These are phyloP conservation scores for Amphiprion clarkii DNA, from an alignment of 2,797 vertebrate genomes.

Conservation along the genomic window DNA sequence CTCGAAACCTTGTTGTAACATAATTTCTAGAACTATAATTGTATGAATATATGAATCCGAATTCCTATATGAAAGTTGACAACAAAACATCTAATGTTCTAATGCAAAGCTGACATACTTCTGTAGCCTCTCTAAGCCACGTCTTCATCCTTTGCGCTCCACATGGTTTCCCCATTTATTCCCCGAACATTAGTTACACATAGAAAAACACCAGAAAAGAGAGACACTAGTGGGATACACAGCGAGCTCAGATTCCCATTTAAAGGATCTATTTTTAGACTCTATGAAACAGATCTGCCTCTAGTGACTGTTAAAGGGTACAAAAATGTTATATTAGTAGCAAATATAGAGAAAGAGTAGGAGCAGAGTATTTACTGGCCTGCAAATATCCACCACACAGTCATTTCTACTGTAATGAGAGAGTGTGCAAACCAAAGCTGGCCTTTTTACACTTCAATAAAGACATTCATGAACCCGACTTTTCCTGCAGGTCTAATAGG, in stretches of 20 bases:
- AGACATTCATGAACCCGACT: conserved; percentile 60
- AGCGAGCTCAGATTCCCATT: conserved; percentile 49
- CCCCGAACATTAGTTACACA: conserved; percentile 26
- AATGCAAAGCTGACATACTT: conserved; percentile 14
- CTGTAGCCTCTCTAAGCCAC: conserved; percentile 16
- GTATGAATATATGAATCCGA: neutral
- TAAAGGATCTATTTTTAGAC: conserved; percentile 54
- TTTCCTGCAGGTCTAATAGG: conserved; percentile 47
- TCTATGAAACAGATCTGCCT: conserved; percentile 51
- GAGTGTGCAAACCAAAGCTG: conserved; percentile 47
- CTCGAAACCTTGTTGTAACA: no score
- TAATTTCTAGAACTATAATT: neutral
- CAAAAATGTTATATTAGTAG: conserved; percentile 27
- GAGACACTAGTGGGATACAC: conserved; percentile 27
- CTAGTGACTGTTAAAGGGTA: conserved; percentile 34
- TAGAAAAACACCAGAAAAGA: conserved; percentile 31
- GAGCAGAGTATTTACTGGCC: conserved; percentile 19
- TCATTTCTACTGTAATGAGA: conserved; percentile 40
- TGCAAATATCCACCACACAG: conserved; percentile 31
- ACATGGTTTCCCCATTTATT: conserved; percentile 39
- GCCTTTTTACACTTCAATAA: conserved; percentile 58
- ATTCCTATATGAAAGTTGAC: neutral
- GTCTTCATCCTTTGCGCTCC: conserved; percentile 26
- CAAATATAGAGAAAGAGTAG: conserved; percentile 33
- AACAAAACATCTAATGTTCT: neutral